Percentiles rank a stretch among this genome's conserved stretches.
phyloP scores from a whole-genome alignment of 1,140 invertebrate genomes.

The Ridgeia piscesae region DNA sequence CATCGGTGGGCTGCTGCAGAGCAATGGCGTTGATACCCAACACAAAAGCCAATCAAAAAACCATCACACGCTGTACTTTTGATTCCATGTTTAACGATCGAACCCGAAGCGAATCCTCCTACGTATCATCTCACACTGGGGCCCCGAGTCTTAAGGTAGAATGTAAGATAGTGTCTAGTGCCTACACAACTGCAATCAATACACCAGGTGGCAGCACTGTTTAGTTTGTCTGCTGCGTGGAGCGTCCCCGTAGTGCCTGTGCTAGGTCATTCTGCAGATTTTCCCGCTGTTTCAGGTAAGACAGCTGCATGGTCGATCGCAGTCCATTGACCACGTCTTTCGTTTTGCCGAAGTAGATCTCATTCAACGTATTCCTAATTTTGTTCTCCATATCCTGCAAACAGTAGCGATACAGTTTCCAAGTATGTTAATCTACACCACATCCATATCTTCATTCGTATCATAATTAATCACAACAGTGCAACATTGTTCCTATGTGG shows the following conservation, averaged over 20 bases:
- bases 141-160: background rate
- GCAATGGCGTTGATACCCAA: background rate
- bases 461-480: too few relatives aligned
- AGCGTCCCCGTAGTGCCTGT: constrained; percentile 49
- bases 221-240: constrained; percentile 13
- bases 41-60: background rate
- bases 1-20: background rate
- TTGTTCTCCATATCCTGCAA: constrained; percentile 98
- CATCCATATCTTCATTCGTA: too few relatives aligned
- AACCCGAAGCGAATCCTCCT: background rate
- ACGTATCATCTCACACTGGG: background rate
- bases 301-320: constrained; percentile 80
- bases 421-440: too few relatives aligned
- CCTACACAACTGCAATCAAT: background rate
- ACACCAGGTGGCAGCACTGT: background rate
- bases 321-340: constrained; percentile 98
- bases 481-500: too few relatives aligned
- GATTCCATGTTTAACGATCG: background rate
- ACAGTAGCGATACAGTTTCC: background rate
- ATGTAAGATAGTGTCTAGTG: constrained; percentile 14
- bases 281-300: constrained; percentile 79
- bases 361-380: constrained; percentile 95
- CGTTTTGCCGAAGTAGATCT: constrained; percentile 99
- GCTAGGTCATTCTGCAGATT: constrained; percentile 85
- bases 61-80: background rate